phyloP scores from a whole-genome alignment of 2,113 vertebrate species.

The Peromyscus leucopus region DNA sequence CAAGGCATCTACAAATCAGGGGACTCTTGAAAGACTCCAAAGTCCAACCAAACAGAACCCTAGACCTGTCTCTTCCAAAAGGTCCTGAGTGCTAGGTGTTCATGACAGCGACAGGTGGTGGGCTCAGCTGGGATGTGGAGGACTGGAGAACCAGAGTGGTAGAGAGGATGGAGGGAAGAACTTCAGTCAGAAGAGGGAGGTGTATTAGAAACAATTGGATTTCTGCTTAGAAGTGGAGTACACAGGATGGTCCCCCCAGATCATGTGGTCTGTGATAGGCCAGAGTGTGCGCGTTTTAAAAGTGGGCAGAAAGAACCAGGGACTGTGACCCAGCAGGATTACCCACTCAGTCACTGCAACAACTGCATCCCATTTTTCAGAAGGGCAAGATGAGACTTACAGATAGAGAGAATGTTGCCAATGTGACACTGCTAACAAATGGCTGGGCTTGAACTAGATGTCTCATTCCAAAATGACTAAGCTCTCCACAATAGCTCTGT shows the following conservation, averaged over 20 bases:
- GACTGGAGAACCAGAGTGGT: rapidly evolving
- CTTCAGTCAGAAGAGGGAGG: background rate
- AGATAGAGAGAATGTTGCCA: background rate
- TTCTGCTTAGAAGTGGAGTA: background rate
- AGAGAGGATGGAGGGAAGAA: too few relatives aligned
- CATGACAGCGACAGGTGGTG: too few relatives aligned
- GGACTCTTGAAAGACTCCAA: background rate
- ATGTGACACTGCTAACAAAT: background rate
- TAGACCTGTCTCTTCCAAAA: background rate
- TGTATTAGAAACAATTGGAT: background rate
- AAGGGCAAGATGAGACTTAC: background rate
- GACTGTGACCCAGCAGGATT: background rate
- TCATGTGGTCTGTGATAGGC: background rate
- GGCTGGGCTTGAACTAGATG: background rate
- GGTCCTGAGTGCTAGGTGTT: background rate
- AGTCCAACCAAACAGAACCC: background rate
- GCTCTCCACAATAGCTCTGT: background rate
- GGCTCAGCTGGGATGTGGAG: background rate
- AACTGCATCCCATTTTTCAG: background rate
- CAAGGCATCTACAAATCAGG: background rate
- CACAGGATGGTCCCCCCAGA: background rate
- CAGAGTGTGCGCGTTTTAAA: rapidly evolving
- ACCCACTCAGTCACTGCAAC: background rate
- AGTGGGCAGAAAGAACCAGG: rapidly evolving
- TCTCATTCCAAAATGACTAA: background rate